These are phyloP conservation scores for Ia io DNA, from an alignment of 2,113 vertebrate genomes.

Conservation along the genomic window DNA sequence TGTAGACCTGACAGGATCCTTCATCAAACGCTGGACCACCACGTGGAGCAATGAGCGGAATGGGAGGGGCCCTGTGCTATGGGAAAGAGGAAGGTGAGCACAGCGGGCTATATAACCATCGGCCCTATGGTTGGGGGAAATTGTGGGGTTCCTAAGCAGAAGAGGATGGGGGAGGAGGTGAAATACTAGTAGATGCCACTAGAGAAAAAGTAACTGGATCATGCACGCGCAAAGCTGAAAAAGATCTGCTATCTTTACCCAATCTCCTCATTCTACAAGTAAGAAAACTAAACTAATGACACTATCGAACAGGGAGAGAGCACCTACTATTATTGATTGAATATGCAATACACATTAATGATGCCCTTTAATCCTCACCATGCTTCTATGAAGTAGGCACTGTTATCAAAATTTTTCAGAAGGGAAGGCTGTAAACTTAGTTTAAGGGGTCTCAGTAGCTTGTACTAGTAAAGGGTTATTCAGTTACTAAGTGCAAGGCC, in stretches of 20 bases:
- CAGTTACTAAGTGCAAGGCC: background rate
- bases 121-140: background rate
- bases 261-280: background rate
- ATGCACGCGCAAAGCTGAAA: background rate
- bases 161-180: background rate
- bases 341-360: background rate
- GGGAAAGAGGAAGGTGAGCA: background rate
- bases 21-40: background rate
- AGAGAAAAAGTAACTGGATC: background rate
- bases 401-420: background rate
- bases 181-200: background rate
- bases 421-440: background rate
- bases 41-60: fast-evolving
- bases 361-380: background rate
- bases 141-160: background rate
- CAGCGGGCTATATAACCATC: background rate
- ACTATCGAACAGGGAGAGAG: background rate
- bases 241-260: background rate
- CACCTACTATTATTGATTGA: fast-evolving
- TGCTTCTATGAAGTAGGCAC: background rate
- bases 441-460: background rate
- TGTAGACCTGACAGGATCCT: background rate
- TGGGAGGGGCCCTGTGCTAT: fast-evolving
- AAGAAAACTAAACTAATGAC: background rate
- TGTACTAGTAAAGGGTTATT: background rate